phyloP scores from a whole-genome alignment of 1,140 invertebrate genomes.

The Hydropsyche tenuis region DNA sequence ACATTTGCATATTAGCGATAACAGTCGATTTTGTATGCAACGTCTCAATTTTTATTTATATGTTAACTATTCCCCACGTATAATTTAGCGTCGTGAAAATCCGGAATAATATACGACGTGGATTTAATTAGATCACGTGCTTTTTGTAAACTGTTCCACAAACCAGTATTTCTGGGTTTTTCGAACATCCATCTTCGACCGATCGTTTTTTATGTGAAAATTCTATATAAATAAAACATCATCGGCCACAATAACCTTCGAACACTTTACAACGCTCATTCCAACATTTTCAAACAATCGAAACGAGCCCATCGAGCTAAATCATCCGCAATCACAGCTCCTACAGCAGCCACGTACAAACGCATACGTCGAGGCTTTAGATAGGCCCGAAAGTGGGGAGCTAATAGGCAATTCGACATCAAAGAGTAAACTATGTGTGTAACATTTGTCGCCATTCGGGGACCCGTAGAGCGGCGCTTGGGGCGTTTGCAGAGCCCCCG shows the following conservation, averaged over 20 bases:
- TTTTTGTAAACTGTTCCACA: background rate
- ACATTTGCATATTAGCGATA: slow-evolving; percentile 3
- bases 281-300: no score
- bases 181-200: no score
- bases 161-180: slow-evolving; percentile 10
- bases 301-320: no score
- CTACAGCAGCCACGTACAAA: slow-evolving; percentile 3
- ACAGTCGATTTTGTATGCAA: slow-evolving; percentile 17
- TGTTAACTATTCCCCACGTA: background rate
- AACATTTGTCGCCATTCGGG: slow-evolving; percentile 47
- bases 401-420: slow-evolving; percentile 50
- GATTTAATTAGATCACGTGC: slow-evolving; percentile 19
- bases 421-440: slow-evolving; percentile 46
- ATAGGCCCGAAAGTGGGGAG: slow-evolving; percentile 40
- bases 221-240: no score
- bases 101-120: background rate
- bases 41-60: slow-evolving; percentile 16
- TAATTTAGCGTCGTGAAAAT: slow-evolving; percentile 7
- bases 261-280: no score
- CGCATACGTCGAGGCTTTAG: slow-evolving; percentile 29
- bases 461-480: slow-evolving; percentile 45
- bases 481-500: slow-evolving; percentile 42
- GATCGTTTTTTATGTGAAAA: no score
- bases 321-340: background rate
- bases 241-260: no score